Base-by-base conservation (phyloP, 2,113 vertebrate genomes). In the Cephalopholis sonnerati region DNA sequence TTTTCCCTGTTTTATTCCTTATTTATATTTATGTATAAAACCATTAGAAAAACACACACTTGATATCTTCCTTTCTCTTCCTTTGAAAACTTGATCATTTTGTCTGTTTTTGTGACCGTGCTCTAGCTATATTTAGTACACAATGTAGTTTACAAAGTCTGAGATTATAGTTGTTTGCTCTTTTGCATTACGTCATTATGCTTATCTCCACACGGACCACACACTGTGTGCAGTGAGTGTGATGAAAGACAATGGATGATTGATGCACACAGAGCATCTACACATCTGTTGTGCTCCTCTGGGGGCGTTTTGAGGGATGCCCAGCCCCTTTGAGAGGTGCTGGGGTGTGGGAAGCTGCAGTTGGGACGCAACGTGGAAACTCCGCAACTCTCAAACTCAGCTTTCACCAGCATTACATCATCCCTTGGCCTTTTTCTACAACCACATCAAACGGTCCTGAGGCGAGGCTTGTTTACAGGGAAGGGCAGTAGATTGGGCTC, bases 361-460 rank as follows among this genome's bases (percentile, higher is more conserved):
- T 89, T 75, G 77, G 90, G 90, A 87, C 57, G 0, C 64, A 5
- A 70, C 77, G 53, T 82, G 89, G 87, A 92, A 91, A 90, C 83
- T 75, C 85, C 36, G 54, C 63, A 89, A 75, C 69, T 82, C 80
- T 92, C 74, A 88, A 74, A 81, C 53, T 87, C 72, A 61, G 82
- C 83, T 93, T 92, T 92, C 74, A 77, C 67, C 83, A 86, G 84
- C 82, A 86, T 94, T 92, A 91, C 93, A 90, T 94, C 92, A 94
- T 93, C 58, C 57, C 46, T 57, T 57, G 74, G 84, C 61, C 72
- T 81, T 87, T 85, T 88, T 81, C 87, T 89, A 62, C 65, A 73
- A 84, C 88, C 93, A 91, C 91, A 87, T 93, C 89, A 93, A 87
- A 90, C 44, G 5, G 58, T 74, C 62, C 67, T 58, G 74, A 71